Evolutionary conservation across 2,113 vertebrate species (phyloP), one percentile per base, ranked within the genome.

Genomic region (Alligator mississippiensis): DNA sequence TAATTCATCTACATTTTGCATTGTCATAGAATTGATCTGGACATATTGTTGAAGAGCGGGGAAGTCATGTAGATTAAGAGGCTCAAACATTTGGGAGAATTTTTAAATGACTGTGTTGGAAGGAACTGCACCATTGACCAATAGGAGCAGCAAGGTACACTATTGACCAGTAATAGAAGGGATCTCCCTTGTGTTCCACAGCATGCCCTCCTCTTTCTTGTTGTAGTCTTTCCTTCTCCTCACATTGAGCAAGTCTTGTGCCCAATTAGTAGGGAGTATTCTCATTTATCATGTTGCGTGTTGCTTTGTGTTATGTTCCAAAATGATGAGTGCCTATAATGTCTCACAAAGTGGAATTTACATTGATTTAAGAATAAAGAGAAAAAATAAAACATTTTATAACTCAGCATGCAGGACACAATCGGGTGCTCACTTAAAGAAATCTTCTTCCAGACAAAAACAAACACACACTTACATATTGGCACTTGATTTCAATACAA

Each of bases 301-400:
- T 95, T 95, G 92, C 88, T 85, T 85, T 92, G 92, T 85, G 79
- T 47, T 93, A 59, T 77, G 91, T 89, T 90, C 81, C 94, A 80
- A 47, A 60, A 55, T 84, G 81, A 93, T 88, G 70, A 93, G 74
- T 85, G 66, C 78, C 92, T 96, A 95, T 93, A 92, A 82, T 91
- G 94, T 96, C 90, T 90, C 86, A 85, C 70, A 77, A 86, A 85
- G 25, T 68, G 17, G 77, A 25, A 18, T 92, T 91, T 92, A 21
- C 84, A 66, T 84, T 92, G 95, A 86, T 90, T 81, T 60, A 70
- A 90, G 76, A 90, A 82, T 90, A 90, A 94, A 93, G 47, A 89
- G 90, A 89, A 77, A 84, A 94, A 93, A 77, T 68, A 92, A 95
- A 72, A 27, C 60, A 57, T 75, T 91, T 62, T 80, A 61, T 90